Conservation (phyloP, 2,888 invertebrate species). For the Tipula helvola region DNA sequence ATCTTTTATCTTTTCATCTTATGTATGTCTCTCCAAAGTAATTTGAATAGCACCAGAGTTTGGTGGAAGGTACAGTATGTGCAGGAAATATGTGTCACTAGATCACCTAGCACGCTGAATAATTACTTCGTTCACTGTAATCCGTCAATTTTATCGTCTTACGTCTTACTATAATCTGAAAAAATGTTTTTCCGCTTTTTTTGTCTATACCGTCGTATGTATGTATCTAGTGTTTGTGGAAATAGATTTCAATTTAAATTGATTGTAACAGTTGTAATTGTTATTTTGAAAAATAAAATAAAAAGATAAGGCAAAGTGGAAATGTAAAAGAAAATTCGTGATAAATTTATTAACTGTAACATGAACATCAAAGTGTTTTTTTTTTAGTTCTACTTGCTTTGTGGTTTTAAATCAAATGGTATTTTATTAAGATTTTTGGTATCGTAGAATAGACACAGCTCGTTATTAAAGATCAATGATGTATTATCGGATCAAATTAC, state of each 20-base stretch:
- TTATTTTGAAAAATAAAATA: neutral
- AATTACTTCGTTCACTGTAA: neutral
- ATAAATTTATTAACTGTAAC: neutral
- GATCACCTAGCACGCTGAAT: neutral
- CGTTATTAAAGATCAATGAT: neutral
- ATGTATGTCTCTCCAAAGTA: neutral
- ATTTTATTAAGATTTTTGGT: neutral
- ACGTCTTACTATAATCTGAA: neutral
- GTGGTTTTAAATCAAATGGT: neutral
- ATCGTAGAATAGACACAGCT: neutral
- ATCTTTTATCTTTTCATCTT: neutral
- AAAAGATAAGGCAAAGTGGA: neutral
- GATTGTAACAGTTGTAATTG: slow-evolving; percentile 4
- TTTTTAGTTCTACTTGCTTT: neutral
- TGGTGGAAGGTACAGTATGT: neutral
- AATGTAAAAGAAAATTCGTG: neutral
- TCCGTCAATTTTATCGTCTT: neutral
- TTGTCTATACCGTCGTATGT: neutral
- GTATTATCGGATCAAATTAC: neutral
- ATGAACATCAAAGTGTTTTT: neutral
- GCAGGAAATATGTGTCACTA: neutral
- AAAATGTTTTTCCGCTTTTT: neutral
- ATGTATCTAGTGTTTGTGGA: neutral
- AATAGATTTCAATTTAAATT: neutral
- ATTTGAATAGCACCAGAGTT: neutral